Evolutionary conservation across 2,113 vertebrate genomes (phyloP), one percentile per base, ranked within the genome.

Genomic region (Stigmatopora nigra): DNA sequence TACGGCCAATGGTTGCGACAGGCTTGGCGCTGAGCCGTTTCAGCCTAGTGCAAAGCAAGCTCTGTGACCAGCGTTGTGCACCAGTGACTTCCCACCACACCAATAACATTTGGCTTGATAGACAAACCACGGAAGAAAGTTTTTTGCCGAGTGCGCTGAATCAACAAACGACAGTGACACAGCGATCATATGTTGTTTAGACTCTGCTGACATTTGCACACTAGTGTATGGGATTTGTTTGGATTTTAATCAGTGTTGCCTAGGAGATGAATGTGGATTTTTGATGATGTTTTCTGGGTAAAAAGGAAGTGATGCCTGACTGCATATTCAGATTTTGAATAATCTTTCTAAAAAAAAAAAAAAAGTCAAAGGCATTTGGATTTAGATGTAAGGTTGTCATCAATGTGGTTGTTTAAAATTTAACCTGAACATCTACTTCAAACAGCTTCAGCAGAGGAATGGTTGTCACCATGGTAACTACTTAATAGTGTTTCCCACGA

Each of bases 11-110:
- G 79, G 57, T 69, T 79, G 68, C 80, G 85, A 87, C 85, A 84
- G 62, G 66, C 70, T 60, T 55, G 41, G 71, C 70, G 66, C 68
- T 58, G 49, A 70, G 73, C 80, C 75, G 72, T 77, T 73, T 66
- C 74, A 69, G 76, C 61, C 75, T 59, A 47, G 63, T 61, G 59
- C 73, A 71, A 53, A 65, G 74, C 72, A 72, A 79, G 61, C 65
- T 78, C 78, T 63, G 63, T 80, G 68, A 77, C 81, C 73, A 61
- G 64, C 77, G 74, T 79, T 79, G 78, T 81, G 75, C 81, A 83
- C 80, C 81, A 75, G 41, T 78, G 81, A 71, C 65, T 85, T 61
- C 74, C 70, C 51, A 67, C 44, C 47, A 66, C 59, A 75, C 71
- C 70, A 78, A 72, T 63, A 75, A 73, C 64, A 74, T 57, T 63